A percentile compares a stretch with the other conserved stretches of the same genome.
Evolutionary conservation across 2,888 invertebrate species (phyloP).

Genomic region (Cosmia trapezina): DNA sequence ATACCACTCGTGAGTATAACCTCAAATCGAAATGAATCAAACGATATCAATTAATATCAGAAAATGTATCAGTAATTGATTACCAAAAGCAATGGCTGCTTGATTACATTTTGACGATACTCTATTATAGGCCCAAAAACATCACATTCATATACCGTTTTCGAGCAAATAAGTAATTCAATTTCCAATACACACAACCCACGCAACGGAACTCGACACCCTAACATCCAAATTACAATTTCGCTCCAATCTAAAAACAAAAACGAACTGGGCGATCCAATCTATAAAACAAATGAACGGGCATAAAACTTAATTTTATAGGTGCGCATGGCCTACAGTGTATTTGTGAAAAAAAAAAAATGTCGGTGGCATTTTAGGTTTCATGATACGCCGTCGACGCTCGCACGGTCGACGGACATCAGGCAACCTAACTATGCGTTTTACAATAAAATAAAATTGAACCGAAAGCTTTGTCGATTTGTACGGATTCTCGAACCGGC

Average conservation of each 20-base stretch:
- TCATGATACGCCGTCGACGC: conserved; percentile 50
- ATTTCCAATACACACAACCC: conserved; percentile 56
- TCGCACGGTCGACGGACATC: conserved; percentile 49
- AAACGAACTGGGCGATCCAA: conserved; percentile 56
- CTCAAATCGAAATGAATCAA: not conserved
- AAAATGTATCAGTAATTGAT: conserved; percentile 9
- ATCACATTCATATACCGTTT: conserved; percentile 33
- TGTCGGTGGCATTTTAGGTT: conserved; percentile 53
- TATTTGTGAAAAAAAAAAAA: conserved; percentile 49
- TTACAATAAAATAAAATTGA: conserved; percentile 67
- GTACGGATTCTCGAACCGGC: conserved; percentile 57
- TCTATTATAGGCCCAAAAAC: conserved; percentile 12
- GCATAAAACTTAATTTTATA: conserved; percentile 63
- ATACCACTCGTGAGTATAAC: not conserved
- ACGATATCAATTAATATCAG: not conserved
- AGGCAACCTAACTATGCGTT: conserved; percentile 60
- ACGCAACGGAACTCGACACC: conserved; percentile 32
- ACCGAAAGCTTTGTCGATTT: conserved; percentile 64
- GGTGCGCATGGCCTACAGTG: conserved; percentile 54
- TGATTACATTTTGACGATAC: conserved; percentile 21
- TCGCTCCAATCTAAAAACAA: conserved; percentile 56
- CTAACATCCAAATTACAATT: conserved; percentile 58
- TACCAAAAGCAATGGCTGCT: not conserved
- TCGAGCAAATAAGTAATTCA: conserved; percentile 46
- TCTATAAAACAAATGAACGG: conserved; percentile 64